These are phyloP conservation scores for Nomada fabriciana DNA, from an alignment of 2,888 invertebrate genomes.

Conservation along the genomic window DNA sequence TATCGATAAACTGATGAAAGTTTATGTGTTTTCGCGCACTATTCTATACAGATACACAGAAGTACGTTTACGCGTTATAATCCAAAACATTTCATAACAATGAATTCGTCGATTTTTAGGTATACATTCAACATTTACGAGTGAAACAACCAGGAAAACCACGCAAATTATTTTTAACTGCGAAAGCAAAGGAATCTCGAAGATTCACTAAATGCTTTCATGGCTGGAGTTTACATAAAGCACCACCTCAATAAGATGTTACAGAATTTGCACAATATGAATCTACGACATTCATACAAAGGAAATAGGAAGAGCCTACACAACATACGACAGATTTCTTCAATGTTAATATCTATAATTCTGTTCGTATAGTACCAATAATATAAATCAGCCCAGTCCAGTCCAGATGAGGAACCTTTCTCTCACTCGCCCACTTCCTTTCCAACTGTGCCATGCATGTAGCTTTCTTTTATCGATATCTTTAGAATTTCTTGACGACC, in stretches of 20 bases:
- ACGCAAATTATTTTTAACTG: conserved; percentile 96
- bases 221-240: conserved; percentile 97
- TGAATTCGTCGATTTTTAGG: conserved; percentile 85
- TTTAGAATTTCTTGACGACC: too few relatives aligned
- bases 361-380: background rate
- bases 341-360: background rate
- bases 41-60: background rate
- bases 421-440: too few relatives aligned
- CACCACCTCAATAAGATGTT: conserved; percentile 88
- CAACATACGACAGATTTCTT: background rate
- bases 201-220: conserved; percentile 99
- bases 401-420: too few relatives aligned
- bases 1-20: background rate
- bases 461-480: too few relatives aligned
- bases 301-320: too few relatives aligned
- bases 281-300: background rate
- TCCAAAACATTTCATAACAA: background rate
- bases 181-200: conserved; percentile 98
- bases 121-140: conserved; percentile 98
- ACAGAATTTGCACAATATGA: background rate
- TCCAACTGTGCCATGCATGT: too few relatives aligned
- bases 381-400: background rate
- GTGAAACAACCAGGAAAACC: conserved; percentile 96
- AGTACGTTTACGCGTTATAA: background rate
- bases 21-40: background rate